A percentile compares a stretch with the other conserved stretches of the same genome.
Evolutionary conservation across 2,113 vertebrate species (phyloP).

Genomic region (Rhipidura dahli): DNA sequence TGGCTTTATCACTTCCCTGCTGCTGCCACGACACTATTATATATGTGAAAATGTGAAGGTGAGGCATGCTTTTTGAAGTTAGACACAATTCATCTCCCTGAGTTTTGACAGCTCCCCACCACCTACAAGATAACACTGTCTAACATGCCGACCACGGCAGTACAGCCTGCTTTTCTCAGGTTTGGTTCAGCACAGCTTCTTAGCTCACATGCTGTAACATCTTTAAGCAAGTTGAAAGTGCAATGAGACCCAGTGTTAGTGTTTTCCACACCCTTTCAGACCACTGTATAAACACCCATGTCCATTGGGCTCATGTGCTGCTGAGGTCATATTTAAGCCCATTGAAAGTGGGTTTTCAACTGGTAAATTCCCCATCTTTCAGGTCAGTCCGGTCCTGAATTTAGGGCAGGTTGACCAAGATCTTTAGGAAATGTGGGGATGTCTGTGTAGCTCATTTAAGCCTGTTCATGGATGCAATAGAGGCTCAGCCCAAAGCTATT

Average conservation of each 20-base stretch:
- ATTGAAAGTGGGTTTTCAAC: background rate
- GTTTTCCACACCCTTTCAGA: background rate
- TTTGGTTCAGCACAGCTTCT: background rate
- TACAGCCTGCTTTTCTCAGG: background rate
- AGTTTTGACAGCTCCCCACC: background rate
- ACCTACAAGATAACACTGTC: background rate
- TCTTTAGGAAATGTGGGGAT: background rate
- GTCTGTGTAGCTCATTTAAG: background rate
- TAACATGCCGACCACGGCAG: background rate
- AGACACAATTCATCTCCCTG: background rate
- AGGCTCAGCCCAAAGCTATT: background rate
- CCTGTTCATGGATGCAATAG: background rate
- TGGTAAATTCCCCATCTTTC: background rate
- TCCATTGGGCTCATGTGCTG: background rate
- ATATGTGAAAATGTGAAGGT: background rate
- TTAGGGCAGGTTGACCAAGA: background rate
- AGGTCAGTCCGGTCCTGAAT: background rate
- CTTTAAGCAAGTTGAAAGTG: background rate
- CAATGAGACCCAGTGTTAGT: background rate
- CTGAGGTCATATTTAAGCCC: background rate
- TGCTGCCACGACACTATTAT: background rate
- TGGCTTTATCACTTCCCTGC: conserved; percentile 22
- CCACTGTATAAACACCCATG: background rate
- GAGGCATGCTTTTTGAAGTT: background rate
- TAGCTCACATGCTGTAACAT: background rate